A percentile compares a stretch with the other conserved stretches of the same genome.
phyloP scores from a whole-genome alignment of 1,140 invertebrate species.

The Asobara japonica region DNA sequence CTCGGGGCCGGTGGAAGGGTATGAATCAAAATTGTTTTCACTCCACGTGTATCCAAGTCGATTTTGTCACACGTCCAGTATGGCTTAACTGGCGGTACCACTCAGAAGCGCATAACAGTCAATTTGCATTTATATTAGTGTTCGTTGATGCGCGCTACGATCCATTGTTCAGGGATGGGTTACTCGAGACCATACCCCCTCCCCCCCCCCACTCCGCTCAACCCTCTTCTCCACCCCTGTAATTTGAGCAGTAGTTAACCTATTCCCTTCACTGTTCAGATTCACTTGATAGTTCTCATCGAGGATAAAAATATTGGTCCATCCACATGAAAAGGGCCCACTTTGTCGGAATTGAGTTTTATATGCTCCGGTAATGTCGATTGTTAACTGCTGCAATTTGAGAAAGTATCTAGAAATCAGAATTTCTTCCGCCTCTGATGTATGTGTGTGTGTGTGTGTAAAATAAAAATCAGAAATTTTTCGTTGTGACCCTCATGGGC shows the following conservation, averaged over 20 bases:
- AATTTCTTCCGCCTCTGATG: no score
- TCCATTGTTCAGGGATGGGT: conserved; percentile 39
- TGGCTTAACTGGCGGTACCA: conserved; percentile 7
- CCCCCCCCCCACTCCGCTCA: neutral
- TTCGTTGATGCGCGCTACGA: conserved; percentile 43
- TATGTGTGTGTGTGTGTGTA: no score
- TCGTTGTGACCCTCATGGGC: no score
- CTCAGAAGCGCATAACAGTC: conserved; percentile 42
- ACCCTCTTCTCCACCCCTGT: neutral
- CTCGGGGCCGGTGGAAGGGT: neutral
- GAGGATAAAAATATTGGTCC: no score
- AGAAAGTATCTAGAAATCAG: no score
- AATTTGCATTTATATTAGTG: conserved; percentile 59
- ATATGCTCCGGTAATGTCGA: no score
- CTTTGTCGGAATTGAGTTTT: no score
- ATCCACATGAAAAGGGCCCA: no score
- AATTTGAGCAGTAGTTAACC: conserved; percentile 25
- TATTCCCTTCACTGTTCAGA: conserved; percentile 24
- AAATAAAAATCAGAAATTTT: no score
- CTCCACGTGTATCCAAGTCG: neutral
- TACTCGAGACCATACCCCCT: neutral
- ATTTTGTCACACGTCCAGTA: neutral
- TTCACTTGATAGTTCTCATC: no score
- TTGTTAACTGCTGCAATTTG: no score
- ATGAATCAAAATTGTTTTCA: conserved; percentile 2